These are phyloP conservation scores for Meriones unguiculatus DNA, from an alignment of 2,113 vertebrate species.

Conservation along the genomic window DNA sequence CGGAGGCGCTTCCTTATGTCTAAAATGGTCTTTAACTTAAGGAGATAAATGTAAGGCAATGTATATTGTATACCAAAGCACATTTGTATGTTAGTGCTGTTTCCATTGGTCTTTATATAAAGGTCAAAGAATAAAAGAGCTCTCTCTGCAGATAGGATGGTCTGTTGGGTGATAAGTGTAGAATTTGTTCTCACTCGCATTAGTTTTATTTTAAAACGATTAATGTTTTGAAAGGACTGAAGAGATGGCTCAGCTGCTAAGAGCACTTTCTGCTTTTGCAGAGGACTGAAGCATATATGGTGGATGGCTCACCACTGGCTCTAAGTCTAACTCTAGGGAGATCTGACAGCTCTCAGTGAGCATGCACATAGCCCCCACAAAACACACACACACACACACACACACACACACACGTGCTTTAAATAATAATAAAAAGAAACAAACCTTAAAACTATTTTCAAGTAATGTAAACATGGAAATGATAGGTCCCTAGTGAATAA, in stretches of 20 bases:
- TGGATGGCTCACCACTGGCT: background rate
- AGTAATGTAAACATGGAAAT: background rate
- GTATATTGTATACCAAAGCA: background rate
- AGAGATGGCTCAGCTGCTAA: background rate
- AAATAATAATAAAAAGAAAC: no score
- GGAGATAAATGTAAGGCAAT: background rate
- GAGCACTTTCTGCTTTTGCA: background rate
- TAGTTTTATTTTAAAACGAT: background rate
- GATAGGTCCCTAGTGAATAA: no score
- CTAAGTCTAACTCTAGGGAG: background rate
- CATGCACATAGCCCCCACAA: accelerated
- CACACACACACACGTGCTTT: no score
- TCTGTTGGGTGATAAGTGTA: background rate
- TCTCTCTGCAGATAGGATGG: background rate
- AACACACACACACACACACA: background rate
- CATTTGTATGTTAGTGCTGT: background rate
- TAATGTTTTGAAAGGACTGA: background rate
- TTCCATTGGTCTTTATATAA: background rate
- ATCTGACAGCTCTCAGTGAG: no score
- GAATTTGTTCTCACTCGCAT: background rate
- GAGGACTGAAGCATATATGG: background rate
- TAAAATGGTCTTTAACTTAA: background rate
- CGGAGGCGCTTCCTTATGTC: background rate
- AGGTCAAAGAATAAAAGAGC: background rate
- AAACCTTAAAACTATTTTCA: background rate